Base-by-base conservation (phyloP, 2,797 vertebrate species). In the Karalla daura region DNA sequence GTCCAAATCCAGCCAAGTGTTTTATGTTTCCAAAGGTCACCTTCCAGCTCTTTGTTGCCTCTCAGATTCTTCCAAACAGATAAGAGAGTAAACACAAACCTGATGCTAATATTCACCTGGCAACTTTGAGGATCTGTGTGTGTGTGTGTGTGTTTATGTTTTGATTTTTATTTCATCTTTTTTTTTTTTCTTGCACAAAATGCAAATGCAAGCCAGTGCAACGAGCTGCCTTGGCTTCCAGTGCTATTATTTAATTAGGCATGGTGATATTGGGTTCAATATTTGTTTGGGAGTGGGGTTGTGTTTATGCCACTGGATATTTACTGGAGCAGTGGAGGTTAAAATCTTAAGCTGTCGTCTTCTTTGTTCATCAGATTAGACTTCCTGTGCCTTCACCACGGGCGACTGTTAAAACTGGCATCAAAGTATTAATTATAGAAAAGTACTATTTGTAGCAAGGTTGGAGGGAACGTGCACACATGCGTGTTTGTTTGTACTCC, bases 231-330 rank as follows among this genome's bases (percentile, higher is more conserved):
- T 59, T 60, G 21, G 60, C 65, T 78, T 65, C 15, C 35, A 20
- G 7, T 55, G 66, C 47, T 70, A 65, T 70, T 83, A 80, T 78
- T 80, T 81, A 78, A 88, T 87, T 66, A 74, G 41, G 21, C 51
- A 59, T 30, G 39, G 53, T 45, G 54, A 50, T 58, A 21, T 52
- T 14, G 33, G 68, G 73, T 80, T 87, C 73, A 68, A 63, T 79
- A 74, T 76, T 72, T 84, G 67, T 86, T 81, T 79, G 70, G 51
- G 51, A 53, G 63, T 50, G 39, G 45, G 70, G 67, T 58, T 81
- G 74, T 90, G 88, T 91, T 91, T 86, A 88, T 81, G 90, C 91
- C 78, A 85, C 63, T 61, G 86, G 89, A 80, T 90, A 67, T 91
- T 92, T 91, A 90, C 83, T 58, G 66, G 76, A 86, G 87, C 72